Percentiles rank a stretch among this genome's conserved stretches.
Evolutionary conservation across 2,888 invertebrate genomes (phyloP).

Genomic region (Calameuta filiformis): DNA sequence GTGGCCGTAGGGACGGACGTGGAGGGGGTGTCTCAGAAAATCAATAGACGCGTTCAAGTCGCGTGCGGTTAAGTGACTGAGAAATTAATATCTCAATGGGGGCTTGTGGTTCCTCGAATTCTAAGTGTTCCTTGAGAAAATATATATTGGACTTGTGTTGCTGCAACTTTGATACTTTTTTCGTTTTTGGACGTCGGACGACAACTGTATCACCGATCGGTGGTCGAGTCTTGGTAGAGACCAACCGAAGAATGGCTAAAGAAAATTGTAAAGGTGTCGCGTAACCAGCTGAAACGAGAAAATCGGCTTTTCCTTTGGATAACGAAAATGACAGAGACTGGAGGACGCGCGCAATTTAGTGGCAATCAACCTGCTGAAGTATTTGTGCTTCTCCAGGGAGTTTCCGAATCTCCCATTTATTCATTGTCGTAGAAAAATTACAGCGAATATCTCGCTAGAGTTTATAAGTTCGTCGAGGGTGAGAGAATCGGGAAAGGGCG

Average conservation of each 20-base stretch:
- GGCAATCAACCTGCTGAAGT: slow-evolving; percentile 63
- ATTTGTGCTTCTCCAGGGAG: slow-evolving; percentile 62
- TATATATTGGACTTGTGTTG: neutral
- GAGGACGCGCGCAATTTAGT: slow-evolving; percentile 56
- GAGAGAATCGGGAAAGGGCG: neutral
- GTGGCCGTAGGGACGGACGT: slow-evolving; percentile 33
- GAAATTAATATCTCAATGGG: slow-evolving; percentile 63
- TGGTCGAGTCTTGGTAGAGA: no score
- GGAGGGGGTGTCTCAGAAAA: slow-evolving; percentile 47
- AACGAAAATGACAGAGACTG: neutral
- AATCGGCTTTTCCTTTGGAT: neutral
- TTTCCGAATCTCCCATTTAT: slow-evolving; percentile 55
- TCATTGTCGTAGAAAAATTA: slow-evolving; percentile 59
- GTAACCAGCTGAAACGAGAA: slow-evolving; percentile 15
- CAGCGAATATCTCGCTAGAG: slow-evolving; percentile 3
- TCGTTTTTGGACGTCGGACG: no score
- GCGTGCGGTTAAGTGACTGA: slow-evolving; percentile 63
- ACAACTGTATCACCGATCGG: no score
- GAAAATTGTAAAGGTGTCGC: slow-evolving; percentile 30
- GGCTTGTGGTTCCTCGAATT: slow-evolving; percentile 15
- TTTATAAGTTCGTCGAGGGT: neutral
- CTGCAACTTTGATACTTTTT: neutral
- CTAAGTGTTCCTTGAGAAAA: neutral
- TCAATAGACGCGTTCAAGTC: slow-evolving; percentile 61
- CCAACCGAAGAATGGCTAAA: slow-evolving; percentile 27